Percentiles rank a stretch among this genome's conserved stretches.
Conservation (phyloP, 2,113 vertebrate genomes). For the Bujurquina vittata region DNA sequence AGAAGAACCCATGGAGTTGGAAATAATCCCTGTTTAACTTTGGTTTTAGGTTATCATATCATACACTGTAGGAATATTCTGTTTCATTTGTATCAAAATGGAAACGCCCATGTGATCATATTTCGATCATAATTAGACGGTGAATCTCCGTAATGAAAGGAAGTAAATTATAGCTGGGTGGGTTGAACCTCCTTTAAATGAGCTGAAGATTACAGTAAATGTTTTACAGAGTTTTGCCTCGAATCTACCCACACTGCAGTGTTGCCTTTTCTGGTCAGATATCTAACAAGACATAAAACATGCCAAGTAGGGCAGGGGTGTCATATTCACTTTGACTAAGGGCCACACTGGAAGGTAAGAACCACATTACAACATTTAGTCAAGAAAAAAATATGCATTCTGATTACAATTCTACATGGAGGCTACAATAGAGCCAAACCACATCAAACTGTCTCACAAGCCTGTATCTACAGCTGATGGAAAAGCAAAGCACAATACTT, state of each 20-base stretch:
- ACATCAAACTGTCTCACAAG: background rate
- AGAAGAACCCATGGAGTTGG: background rate
- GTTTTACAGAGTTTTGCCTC: background rate
- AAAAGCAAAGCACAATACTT: background rate
- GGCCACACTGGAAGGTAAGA: background rate
- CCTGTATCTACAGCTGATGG: background rate
- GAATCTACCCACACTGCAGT: background rate
- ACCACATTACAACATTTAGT: background rate
- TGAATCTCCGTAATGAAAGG: background rate
- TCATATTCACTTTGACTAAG: background rate
- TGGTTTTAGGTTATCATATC: background rate
- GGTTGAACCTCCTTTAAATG: background rate
- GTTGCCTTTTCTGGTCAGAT: background rate
- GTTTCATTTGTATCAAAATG: background rate
- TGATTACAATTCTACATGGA: background rate
- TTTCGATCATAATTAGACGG: background rate
- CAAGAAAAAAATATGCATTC: background rate
- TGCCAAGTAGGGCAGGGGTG: background rate
- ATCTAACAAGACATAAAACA: background rate
- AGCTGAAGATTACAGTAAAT: background rate
- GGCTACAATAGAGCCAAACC: background rate
- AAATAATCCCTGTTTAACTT: background rate
- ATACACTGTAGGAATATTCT: background rate
- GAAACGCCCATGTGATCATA: background rate
- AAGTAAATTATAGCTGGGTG: background rate